phyloP scores from a whole-genome alignment of 2,888 invertebrate species.

The Chironomus riparius region DNA sequence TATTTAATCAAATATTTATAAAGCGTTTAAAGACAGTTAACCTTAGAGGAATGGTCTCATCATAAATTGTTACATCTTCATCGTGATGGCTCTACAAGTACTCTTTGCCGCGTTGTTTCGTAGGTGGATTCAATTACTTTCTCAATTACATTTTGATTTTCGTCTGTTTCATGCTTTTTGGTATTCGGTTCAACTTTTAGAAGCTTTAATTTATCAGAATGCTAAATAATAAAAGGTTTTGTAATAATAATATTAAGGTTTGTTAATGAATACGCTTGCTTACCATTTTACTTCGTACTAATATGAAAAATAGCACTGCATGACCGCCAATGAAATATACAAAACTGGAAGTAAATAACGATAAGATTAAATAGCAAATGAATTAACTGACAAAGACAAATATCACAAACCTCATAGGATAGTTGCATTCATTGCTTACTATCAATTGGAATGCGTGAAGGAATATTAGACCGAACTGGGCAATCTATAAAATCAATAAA shows the following conservation, averaged over 20 bases:
- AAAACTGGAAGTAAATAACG: neutral
- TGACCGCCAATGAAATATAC: constrained; percentile 19
- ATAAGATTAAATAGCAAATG: too few relatives aligned
- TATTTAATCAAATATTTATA: too few relatives aligned
- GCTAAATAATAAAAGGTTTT: neutral
- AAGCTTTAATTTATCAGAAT: neutral
- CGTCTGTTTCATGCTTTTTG: neutral
- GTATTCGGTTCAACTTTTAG: neutral
- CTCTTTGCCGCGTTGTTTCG: neutral
- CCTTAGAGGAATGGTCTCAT: too few relatives aligned
- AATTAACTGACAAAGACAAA: neutral
- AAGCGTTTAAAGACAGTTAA: too few relatives aligned
- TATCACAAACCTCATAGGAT: constrained; percentile 58
- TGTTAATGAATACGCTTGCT: neutral
- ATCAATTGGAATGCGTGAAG: constrained; percentile 76
- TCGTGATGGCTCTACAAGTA: neutral
- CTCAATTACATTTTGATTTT: neutral
- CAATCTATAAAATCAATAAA: neutral
- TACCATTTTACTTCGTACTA: constrained; percentile 6
- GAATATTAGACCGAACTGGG: constrained; percentile 1
- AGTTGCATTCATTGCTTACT: constrained; percentile 75
- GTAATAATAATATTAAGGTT: neutral
- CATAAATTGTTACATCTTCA: too few relatives aligned
- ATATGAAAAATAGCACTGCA: neutral
- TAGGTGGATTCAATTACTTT: neutral